These are phyloP conservation scores for Acleris emargana DNA, from an alignment of 2,888 invertebrate species.

Conservation along the genomic window DNA sequence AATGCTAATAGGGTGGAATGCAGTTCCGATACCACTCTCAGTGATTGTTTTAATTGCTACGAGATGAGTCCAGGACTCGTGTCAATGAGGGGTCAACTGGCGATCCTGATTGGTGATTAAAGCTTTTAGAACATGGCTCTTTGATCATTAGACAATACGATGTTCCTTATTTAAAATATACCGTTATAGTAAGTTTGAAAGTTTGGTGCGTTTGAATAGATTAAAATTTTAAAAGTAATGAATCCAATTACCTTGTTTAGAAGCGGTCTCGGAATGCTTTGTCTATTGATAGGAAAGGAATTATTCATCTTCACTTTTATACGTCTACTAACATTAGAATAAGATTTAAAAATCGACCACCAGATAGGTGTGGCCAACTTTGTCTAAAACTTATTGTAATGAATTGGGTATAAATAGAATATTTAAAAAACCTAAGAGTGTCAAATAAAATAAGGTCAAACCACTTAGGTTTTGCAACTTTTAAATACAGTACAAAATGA, in stretches of 20 bases:
- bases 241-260: too few relatives aligned
- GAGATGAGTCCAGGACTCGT: conserved; percentile 59
- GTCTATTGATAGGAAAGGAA: too few relatives aligned
- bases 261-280: too few relatives aligned
- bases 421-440: background rate
- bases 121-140: conserved; percentile 24
- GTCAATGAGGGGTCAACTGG: conserved; percentile 57
- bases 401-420: background rate
- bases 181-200: too few relatives aligned
- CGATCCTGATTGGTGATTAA: conserved; percentile 37
- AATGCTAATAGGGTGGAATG: conserved; percentile 53
- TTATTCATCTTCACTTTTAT: too few relatives aligned
- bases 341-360: too few relatives aligned
- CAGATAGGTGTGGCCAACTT: too few relatives aligned
- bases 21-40: conserved; percentile 55
- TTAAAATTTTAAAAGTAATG: too few relatives aligned
- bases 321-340: too few relatives aligned
- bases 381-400: background rate
- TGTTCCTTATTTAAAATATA: too few relatives aligned
- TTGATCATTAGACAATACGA: too few relatives aligned
- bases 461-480: background rate
- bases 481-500: background rate
- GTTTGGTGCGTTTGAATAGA: too few relatives aligned
- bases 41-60: conserved; percentile 71
- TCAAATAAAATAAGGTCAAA: background rate